Evolutionary conservation across 2,888 invertebrate genomes (phyloP), one percentile per base, ranked within the genome.

Genomic region (Agonopterix alstromeriana): DNA sequence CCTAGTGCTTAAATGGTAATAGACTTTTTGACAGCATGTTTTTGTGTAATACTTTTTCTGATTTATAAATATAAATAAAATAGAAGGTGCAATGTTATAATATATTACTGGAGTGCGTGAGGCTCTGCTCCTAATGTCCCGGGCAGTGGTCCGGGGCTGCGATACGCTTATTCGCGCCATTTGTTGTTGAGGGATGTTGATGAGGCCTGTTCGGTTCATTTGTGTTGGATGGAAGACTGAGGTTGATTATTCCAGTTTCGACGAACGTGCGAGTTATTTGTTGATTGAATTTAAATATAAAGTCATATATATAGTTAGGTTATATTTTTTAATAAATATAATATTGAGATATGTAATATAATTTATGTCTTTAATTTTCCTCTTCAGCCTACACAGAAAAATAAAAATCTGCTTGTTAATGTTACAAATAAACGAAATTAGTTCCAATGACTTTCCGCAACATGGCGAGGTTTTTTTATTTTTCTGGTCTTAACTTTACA

Each of bases 311-410:
- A 85, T 87, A 88, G 87, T 84, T 87, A 88, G 87, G 87, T 87
- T 88, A 88, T 88, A 87, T 88, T 88, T 88, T 88, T 87, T 87
- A 87, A 87, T 87, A 88, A 87, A 86, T 86, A 87, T 86, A 86
- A 87, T 86, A 88, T 87, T 88, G 87, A 87, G 81, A 87, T 87
- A 87, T 87, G 86, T 87, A 86, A 85, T 82, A 84, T 81, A 82
- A 54, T 10, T 14, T 50, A 43, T 67, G 73, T 61, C 55, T 83
- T 84, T 86, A 54, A 63, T 69, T 73, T 62, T 12, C 42, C 14
- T 7, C 44, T 11, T 10, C 38, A 38, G 10, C 10, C 4, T 38
- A n/a, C 5, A 27, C 27, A 5, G 27, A 27, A 27, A 27, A 5
- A 27, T 27, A 27, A 7, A 27, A 27, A 27, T 0, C 27, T 3